Conservation (phyloP, 2,797 vertebrate genomes). For the Characodon lateralis region DNA sequence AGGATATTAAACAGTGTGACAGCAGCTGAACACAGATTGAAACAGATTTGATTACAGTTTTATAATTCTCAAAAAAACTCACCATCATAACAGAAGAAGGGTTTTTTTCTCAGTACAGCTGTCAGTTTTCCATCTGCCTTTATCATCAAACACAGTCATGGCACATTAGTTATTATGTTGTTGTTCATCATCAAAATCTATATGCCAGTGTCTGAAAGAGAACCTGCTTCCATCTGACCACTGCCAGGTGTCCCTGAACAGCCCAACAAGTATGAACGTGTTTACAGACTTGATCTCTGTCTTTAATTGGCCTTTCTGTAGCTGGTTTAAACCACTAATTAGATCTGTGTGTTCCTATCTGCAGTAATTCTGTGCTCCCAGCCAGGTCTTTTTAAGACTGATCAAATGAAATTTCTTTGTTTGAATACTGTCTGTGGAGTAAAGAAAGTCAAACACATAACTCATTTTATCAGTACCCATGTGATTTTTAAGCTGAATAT, state of each 20-base stretch:
- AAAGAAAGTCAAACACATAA: background rate
- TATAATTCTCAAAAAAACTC: background rate
- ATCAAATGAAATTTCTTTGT: background rate
- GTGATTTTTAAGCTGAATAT: background rate
- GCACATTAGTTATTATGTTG: no score
- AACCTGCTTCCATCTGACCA: background rate
- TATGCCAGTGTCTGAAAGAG: background rate
- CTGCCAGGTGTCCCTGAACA: background rate
- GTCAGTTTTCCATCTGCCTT: no score
- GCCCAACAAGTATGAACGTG: background rate
- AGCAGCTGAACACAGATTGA: no score
- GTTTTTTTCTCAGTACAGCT: no score
- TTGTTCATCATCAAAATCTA: background rate
- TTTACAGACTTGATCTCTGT: background rate
- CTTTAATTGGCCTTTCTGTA: background rate
- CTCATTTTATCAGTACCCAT: background rate
- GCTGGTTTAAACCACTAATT: background rate
- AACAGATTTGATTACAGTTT: no score
- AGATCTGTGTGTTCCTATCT: background rate
- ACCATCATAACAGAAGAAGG: constrained; percentile 6
- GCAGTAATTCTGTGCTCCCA: background rate
- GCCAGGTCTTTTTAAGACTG: background rate
- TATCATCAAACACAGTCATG: no score
- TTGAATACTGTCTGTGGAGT: background rate
- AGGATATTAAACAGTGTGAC: no score